phyloP scores from a whole-genome alignment of 2,888 invertebrate genomes.

The Thyatira batis region DNA sequence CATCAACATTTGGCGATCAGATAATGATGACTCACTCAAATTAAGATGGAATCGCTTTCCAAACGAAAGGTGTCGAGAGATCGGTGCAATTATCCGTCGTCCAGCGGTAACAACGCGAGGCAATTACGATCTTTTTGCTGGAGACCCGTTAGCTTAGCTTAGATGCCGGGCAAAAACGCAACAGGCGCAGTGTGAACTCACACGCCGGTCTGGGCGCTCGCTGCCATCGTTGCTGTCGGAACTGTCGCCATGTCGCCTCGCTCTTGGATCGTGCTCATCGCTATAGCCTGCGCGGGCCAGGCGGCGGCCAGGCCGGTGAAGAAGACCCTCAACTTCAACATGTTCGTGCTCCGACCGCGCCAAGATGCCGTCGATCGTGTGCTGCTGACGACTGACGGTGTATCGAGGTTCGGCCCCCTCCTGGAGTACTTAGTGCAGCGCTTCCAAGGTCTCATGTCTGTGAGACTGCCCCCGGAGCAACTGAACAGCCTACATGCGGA shows the following conservation, averaged over 20 bases:
- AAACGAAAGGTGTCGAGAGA: conserved; percentile 78
- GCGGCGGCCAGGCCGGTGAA: conserved; percentile 60
- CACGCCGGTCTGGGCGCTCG: conserved; percentile 60
- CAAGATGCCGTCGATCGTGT: conserved; percentile 58
- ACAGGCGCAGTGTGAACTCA: conserved; percentile 61
- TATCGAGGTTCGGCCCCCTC: conserved; percentile 85
- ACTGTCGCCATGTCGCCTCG: conserved; percentile 45
- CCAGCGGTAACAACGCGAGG: conserved; percentile 56
- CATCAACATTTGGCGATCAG: conserved; percentile 42
- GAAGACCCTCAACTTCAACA: conserved; percentile 73
- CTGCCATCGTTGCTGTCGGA: conserved; percentile 24
- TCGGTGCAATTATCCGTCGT: conserved; percentile 69
- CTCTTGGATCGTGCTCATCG: conserved; percentile 48
- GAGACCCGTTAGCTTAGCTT: conserved; percentile 75
- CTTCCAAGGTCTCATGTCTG: conserved; percentile 86
- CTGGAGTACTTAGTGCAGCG: conserved; percentile 86
- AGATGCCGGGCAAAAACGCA: conserved; percentile 70
- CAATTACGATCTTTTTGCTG: conserved; percentile 79
- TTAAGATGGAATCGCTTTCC: conserved; percentile 76
- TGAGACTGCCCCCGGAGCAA: conserved; percentile 83
- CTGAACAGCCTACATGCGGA: conserved; percentile 50
- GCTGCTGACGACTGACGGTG: conserved; percentile 60
- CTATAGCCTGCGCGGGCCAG: conserved; percentile 51
- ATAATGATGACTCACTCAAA: conserved; percentile 65
- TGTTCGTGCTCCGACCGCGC: conserved; percentile 69